Base-by-base conservation (phyloP, 2,113 vertebrate species). In the Chinchilla lanigera region DNA sequence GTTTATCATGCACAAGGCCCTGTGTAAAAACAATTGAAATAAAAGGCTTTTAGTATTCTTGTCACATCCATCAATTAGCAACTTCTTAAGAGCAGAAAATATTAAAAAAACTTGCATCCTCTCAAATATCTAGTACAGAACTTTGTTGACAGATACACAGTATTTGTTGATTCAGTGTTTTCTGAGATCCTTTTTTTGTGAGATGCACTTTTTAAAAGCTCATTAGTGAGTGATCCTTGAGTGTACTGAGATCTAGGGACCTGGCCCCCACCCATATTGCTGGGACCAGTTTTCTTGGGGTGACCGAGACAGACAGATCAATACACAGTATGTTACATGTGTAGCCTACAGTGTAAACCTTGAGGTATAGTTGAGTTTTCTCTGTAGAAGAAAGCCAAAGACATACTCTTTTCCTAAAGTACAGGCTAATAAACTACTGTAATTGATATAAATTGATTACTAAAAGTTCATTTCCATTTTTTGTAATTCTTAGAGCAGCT, bases 121-220 rank as follows among this genome's bases (percentile, higher is more conserved):
- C 61, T 94, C 28, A 85, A 96, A 81, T 82, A 33, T 35, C 11
- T 88, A 82, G 35, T 38, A 86, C 0, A 78, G 50, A 85, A 47
- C 56, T 50, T 89, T 89, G 38, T 86, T 89, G 65, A 87, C 54
- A 97, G 80, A 52, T 69, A n/a, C 0, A 41, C 3, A 73, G 8
- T 38, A 41, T 86, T 95, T 84, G 41, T 90, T 81, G 69, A 81
- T n/a, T 47, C 78, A 67, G 38, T 85, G 8, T 86, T 93, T 94
- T 87, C 41, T 41, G 75, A 85, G 50, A 85, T 22, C n/a, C 7
- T 17, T 50, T 50, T 50, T 50, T 50, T 50, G 47, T 50, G 47
- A 50, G 47, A 50, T 50, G 5, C 47, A 50, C n/a, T 94, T 94
- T 97, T 94, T 75, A 89, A 80, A 26, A 6, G 10, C 8, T 10